phyloP scores from a whole-genome alignment of 2,888 invertebrate species.

The Napeogenes inachia region DNA sequence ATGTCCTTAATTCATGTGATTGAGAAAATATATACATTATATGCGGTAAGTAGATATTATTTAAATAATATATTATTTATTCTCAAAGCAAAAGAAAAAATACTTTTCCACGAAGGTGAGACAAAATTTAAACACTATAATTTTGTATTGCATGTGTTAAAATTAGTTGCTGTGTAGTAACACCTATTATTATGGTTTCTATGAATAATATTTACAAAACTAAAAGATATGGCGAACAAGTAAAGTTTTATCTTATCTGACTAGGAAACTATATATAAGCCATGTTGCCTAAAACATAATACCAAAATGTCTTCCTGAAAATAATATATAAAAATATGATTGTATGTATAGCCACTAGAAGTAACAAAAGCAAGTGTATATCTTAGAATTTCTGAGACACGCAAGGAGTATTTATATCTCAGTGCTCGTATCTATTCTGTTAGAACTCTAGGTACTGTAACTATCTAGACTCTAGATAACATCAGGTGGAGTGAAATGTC shows the following conservation, averaged over 20 bases:
- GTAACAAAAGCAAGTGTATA: neutral
- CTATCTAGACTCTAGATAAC: neutral
- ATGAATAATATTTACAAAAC: conserved; percentile 3
- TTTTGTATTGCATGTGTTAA: conserved; percentile 12
- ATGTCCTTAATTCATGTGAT: too few species aligned
- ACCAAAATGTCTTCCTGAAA: too few species aligned
- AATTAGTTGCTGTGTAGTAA: conserved; percentile 8
- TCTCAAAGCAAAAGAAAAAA: neutral
- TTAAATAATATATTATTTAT: neutral
- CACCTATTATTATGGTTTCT: conserved; percentile 13
- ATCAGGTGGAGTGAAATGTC: conserved; percentile 5
- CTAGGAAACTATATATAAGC: too few species aligned
- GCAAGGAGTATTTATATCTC: conserved; percentile 4
- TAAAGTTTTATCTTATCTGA: too few species aligned
- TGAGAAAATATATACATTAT: too few species aligned
- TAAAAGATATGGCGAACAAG: neutral
- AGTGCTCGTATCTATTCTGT: conserved; percentile 3
- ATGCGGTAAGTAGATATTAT: too few species aligned
- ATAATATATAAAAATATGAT: too few species aligned
- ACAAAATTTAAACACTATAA: conserved; percentile 6
- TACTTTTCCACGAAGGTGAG: conserved; percentile 5
- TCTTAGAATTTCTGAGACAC: neutral
- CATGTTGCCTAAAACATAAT: too few species aligned
- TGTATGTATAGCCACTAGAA: neutral
- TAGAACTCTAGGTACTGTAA: conserved; percentile 1